phyloP scores from a whole-genome alignment of 2,888 invertebrate species.

The Andrena camellia region DNA sequence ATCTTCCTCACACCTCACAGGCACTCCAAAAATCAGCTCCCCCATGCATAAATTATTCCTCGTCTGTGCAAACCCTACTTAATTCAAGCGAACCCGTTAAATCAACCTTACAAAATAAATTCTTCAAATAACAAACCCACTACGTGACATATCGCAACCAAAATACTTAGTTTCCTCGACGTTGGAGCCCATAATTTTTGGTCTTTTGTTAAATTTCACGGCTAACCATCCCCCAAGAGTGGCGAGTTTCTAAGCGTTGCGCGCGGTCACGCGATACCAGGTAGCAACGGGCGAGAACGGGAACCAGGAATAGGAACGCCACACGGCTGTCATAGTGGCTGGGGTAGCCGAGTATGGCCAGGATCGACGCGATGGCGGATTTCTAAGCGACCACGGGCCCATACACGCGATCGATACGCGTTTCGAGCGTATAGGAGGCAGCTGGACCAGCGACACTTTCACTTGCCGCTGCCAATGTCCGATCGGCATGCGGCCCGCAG shows the following conservation, averaged over 20 bases:
- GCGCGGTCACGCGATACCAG: slow-evolving; percentile 51
- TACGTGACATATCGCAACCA: background rate
- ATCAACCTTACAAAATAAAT: too few relatives aligned
- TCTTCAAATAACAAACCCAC: too few relatives aligned
- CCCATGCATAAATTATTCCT: too few relatives aligned
- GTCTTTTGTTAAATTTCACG: background rate
- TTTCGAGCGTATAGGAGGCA: slow-evolving; percentile 39
- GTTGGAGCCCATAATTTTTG: background rate
- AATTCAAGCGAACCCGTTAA: too few relatives aligned
- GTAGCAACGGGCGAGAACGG: slow-evolving; percentile 45
- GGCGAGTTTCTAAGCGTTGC: slow-evolving; percentile 40
- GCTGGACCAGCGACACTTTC: slow-evolving; percentile 73
- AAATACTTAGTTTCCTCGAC: background rate
- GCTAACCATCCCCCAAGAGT: too few relatives aligned
- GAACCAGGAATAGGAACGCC: slow-evolving; percentile 56
- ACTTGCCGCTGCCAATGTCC: slow-evolving; percentile 74
- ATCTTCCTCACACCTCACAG: too few relatives aligned
- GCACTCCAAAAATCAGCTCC: too few relatives aligned
- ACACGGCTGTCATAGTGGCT: slow-evolving; percentile 23
- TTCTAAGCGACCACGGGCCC: slow-evolving; percentile 47
- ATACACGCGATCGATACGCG: slow-evolving; percentile 28
- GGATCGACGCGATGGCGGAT: slow-evolving; percentile 48
- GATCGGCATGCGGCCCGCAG: slow-evolving; percentile 65
- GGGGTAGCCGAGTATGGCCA: slow-evolving; percentile 56
- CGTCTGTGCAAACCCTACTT: too few relatives aligned